phyloP scores from a whole-genome alignment of 2,113 vertebrate species.

The Corvus moneduloides region DNA sequence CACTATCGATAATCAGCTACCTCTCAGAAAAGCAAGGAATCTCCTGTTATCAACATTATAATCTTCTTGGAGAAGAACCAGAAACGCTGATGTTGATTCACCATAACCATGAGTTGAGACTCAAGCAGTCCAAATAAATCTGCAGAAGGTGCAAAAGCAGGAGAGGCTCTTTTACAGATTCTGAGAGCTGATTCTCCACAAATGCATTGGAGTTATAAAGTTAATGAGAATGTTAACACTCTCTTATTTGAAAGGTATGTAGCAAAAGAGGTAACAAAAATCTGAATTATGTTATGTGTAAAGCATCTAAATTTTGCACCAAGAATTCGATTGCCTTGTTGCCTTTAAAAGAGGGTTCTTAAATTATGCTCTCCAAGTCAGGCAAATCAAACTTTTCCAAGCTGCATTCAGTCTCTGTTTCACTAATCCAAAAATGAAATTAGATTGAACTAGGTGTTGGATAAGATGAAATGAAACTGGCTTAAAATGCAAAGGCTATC shows the following conservation, averaged over 20 bases:
- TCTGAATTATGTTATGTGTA: neutral
- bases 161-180: neutral
- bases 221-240: neutral
- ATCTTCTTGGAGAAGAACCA: neutral
- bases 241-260: neutral
- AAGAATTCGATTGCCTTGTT: neutral
- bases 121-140: neutral
- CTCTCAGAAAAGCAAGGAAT: neutral
- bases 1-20: neutral
- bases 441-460: neutral
- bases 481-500: slow-evolving; percentile 20
- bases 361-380: neutral
- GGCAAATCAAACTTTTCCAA: neutral
- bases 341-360: neutral
- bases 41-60: neutral
- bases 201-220: neutral
- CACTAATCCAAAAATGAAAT: neutral
- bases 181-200: neutral
- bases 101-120: neutral
- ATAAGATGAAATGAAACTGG: neutral
- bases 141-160: neutral
- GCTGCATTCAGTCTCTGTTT: neutral
- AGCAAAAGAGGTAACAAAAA: neutral
- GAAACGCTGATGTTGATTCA: neutral
- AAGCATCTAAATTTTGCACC: neutral